These are phyloP conservation scores for Lasioglossum figueresi DNA, from an alignment of 2,888 invertebrate genomes.

Conservation along the genomic window DNA sequence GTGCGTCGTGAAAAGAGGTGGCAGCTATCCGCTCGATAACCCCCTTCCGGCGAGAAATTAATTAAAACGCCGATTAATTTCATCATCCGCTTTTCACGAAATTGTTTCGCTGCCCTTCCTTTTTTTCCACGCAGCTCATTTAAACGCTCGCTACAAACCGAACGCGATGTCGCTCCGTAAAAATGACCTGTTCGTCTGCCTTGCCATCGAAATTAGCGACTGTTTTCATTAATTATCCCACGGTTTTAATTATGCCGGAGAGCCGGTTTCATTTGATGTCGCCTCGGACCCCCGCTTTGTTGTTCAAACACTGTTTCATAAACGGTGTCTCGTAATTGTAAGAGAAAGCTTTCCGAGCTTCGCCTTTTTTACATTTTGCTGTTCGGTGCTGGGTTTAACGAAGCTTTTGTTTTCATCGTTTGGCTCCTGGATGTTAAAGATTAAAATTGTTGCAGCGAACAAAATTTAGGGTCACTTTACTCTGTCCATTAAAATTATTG, in stretches of 20 bases:
- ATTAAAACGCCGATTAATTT: slow-evolving; percentile 68
- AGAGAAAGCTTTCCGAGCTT: not conserved
- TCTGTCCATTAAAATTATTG: too few species aligned
- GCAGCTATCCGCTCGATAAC: not conserved
- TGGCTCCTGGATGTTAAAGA: not conserved
- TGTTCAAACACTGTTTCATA: not conserved
- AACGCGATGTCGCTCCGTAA: slow-evolving; percentile 33
- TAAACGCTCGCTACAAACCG: not conserved
- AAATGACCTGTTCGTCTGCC: slow-evolving; percentile 17
- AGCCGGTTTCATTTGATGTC: not conserved
- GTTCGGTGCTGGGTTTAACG: not conserved
- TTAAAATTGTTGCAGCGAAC: not conserved
- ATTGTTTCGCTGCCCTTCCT: slow-evolving; percentile 3
- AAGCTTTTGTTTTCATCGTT: not conserved
- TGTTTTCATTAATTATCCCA: slow-evolving; percentile 36
- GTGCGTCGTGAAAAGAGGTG: slow-evolving; percentile 2
- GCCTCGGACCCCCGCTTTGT: not conserved
- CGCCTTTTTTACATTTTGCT: not conserved
- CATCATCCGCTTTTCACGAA: slow-evolving; percentile 39
- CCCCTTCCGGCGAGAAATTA: slow-evolving; percentile 49
- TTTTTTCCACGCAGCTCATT: not conserved
- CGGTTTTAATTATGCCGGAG: slow-evolving; percentile 30
- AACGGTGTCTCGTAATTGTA: not conserved
- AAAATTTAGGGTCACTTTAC: not conserved
- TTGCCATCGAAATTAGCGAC: slow-evolving; percentile 14